These are phyloP conservation scores for Holcopasites calliopsidis DNA, from an alignment of 1,140 invertebrate genomes.

Conservation along the genomic window DNA sequence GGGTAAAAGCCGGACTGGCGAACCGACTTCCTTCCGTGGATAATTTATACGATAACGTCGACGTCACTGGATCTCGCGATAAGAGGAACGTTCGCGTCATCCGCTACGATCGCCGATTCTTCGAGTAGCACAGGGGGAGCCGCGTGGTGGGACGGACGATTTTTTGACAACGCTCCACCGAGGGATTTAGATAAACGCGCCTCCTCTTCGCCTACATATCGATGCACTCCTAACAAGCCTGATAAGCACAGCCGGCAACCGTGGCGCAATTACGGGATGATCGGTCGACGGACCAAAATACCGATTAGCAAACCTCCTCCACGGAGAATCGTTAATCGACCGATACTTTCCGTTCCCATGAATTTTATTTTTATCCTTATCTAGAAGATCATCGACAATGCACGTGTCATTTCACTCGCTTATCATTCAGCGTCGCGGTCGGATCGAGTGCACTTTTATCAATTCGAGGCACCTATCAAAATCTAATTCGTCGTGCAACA, in stretches of 20 bases:
- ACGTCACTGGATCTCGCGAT: slow-evolving; percentile 54
- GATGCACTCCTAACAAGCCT: slow-evolving; percentile 1
- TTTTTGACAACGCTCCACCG: not conserved
- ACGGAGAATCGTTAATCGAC: too few relatives aligned
- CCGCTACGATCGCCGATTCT: slow-evolving; percentile 33
- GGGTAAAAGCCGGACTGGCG: slow-evolving; percentile 49
- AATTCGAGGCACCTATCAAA: too few relatives aligned
- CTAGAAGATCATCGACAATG: not conserved
- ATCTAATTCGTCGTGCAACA: too few relatives aligned
- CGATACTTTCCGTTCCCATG: too few relatives aligned
- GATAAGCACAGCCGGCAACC: not conserved
- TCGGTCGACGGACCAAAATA: not conserved
- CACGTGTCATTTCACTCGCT: too few relatives aligned
- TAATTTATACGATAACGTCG: slow-evolving; percentile 64
- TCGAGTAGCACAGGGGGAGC: not conserved
- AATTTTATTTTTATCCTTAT: slow-evolving; percentile 10
- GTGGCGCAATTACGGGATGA: not conserved
- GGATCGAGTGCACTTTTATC: slow-evolving; percentile 18
- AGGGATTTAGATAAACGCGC: slow-evolving; percentile 31
- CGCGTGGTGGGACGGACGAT: not conserved
- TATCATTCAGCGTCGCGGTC: too few relatives aligned
- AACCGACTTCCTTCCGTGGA: not conserved
- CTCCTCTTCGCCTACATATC: not conserved
- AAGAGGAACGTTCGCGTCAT: slow-evolving; percentile 46
- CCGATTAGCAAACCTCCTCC: not conserved